Conservation (phyloP, 2,797 vertebrate genomes). For the Tokudaia tokunoshimensis region DNA sequence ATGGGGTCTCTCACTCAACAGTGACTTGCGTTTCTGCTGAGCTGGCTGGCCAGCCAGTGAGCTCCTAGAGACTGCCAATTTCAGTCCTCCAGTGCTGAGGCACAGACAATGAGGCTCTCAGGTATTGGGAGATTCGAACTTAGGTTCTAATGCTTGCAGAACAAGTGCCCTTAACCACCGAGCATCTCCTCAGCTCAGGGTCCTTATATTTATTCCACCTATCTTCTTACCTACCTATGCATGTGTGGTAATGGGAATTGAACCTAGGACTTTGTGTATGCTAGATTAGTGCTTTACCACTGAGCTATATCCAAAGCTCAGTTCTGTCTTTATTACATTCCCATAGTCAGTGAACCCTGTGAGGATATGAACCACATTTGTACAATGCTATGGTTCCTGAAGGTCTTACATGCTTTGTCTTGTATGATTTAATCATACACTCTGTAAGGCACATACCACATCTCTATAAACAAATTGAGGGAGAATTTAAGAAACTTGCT, state of each 20-base stretch:
- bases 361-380: not conserved
- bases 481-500: slow-evolving; percentile 36
- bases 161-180: not conserved
- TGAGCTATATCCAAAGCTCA: not conserved
- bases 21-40: not conserved
- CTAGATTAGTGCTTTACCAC: not conserved
- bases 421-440: not conserved
- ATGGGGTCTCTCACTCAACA: not conserved
- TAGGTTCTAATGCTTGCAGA: not conserved
- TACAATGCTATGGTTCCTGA: not conserved
- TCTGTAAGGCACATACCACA: not conserved
- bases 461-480: slow-evolving; percentile 10
- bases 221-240: not conserved
- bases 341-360: not conserved
- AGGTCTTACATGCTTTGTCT: not conserved
- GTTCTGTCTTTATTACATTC: not conserved
- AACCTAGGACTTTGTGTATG: not conserved
- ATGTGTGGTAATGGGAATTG: not conserved
- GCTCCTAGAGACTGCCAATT: not conserved
- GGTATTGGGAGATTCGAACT: no score
- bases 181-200: not conserved
- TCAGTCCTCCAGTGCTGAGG: not conserved
- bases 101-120: not conserved
- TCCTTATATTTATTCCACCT: not conserved
- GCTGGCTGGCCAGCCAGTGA: not conserved